Percentiles rank a stretch among this genome's conserved stretches.
These are phyloP conservation scores for Koerneria pararmatus DNA, from an alignment of 2,888 invertebrate genomes.

Conservation along the genomic window DNA sequence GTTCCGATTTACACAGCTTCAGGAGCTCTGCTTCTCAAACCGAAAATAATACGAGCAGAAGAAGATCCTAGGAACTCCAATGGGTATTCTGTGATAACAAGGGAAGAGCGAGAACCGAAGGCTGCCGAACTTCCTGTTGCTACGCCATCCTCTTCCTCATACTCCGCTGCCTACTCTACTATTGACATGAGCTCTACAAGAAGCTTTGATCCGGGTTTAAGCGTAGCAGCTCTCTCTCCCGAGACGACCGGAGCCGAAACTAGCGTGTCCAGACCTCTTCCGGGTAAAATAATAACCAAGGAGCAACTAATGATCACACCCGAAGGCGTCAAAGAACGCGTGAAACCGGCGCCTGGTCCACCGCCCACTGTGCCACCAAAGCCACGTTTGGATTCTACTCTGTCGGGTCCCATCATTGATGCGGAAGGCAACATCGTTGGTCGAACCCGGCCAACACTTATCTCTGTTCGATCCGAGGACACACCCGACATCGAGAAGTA, in stretches of 20 bases:
- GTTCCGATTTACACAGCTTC: constrained; percentile 34
- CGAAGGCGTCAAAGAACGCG: constrained; percentile 40
- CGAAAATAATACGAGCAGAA: constrained; percentile 37
- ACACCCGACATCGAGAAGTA: constrained; percentile 50
- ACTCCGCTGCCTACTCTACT: neutral
- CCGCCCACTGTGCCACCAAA: constrained; percentile 17
- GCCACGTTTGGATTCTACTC: neutral
- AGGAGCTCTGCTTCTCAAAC: constrained; percentile 40
- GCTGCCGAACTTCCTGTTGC: neutral
- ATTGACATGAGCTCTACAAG: neutral
- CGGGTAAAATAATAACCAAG: constrained; percentile 50
- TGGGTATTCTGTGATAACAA: neutral
- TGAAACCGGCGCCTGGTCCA: constrained; percentile 23
- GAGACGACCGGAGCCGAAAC: constrained; percentile 24
- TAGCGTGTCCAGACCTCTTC: constrained; percentile 47
- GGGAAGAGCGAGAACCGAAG: no score
- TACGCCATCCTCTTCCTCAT: neutral
- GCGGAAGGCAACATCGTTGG: constrained; percentile 16
- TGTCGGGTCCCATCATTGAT: constrained; percentile 11
- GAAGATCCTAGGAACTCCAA: neutral
- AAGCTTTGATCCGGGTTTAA: neutral
- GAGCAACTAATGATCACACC: constrained; percentile 53
- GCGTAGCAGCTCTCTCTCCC: neutral
- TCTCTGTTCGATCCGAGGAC: constrained; percentile 57
- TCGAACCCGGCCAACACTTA: constrained; percentile 39